Base-by-base conservation (phyloP, 2,888 invertebrate genomes). In the Chrysopilus asiliformis region DNA sequence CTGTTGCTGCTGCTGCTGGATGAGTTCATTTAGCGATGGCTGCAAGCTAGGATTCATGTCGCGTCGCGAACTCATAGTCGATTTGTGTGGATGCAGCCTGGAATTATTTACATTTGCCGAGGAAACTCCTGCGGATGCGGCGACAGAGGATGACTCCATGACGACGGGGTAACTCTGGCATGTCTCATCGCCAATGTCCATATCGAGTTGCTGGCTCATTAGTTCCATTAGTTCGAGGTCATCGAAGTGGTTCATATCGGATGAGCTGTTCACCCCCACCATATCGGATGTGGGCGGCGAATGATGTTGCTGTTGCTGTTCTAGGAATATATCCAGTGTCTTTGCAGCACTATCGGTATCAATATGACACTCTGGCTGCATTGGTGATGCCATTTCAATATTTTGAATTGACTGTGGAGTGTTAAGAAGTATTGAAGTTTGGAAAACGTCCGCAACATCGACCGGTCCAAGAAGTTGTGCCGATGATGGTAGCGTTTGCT, bases 151-250 rank as follows among this genome's bases (percentile, higher is more conserved):
- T 2, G 36, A 20, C 7, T 37, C 36, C 32, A 37, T 31, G n/a
- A 22, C 22, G 34, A 37, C 27, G 33, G 49, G 17, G 41, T 55
- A 20, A 39, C 50, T 44, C 20, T 49, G 50, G 19, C 47, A 42
- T 15, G 30, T 10, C 4, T 51, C 61, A 25, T 61, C 64, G 18
- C 66, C 66, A 36, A 70, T 59, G 45, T 70, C 70, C 68, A 70
- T 70, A 35, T 68, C 70, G 34, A 70, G 53, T 46, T 70, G 70
- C 43, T 65, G 68, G 34, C 52, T 57, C 56, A 60, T 59, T 38
- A 63, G 43, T 41, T 63, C 61, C 29, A 63, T 48, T 29, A 63
- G 41, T 39, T 61, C 63, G 33, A 57, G 55, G 36, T 63, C 64
- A 47, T 62, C 59, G 34, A 62, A 63, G 37, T 58, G 56, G 17